These are phyloP conservation scores for Lasius platythorax DNA, from an alignment of 2,888 invertebrate species.

Conservation along the genomic window DNA sequence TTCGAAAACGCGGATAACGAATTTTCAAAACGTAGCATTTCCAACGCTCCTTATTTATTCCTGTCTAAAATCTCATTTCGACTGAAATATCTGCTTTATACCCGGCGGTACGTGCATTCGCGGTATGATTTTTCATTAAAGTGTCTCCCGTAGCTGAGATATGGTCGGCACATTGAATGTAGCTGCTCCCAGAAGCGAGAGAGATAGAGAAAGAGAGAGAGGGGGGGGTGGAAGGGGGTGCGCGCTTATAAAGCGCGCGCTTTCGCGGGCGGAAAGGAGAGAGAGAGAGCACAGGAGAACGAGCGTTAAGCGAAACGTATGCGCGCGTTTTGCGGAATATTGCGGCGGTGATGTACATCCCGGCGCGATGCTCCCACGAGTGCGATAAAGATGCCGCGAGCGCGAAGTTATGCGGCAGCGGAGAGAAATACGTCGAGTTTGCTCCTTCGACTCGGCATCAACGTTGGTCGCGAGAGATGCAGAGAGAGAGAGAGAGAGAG, in stretches of 20 bases:
- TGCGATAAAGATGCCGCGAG: slow-evolving; percentile 82
- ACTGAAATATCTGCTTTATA: slow-evolving; percentile 81
- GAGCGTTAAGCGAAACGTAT: slow-evolving; percentile 63
- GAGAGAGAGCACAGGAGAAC: slow-evolving; percentile 6
- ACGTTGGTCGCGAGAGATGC: background rate
- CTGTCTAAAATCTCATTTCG: slow-evolving; percentile 84
- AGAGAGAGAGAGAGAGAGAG: background rate
- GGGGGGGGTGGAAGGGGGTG: slow-evolving; percentile 19
- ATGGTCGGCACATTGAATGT: slow-evolving; percentile 85
- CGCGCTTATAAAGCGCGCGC: slow-evolving; percentile 45
- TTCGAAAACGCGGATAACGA: slow-evolving; percentile 13
- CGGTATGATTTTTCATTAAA: slow-evolving; percentile 86
- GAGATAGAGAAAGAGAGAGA: slow-evolving; percentile 49
- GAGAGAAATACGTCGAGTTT: slow-evolving; percentile 73
- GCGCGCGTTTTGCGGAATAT: slow-evolving; percentile 81
- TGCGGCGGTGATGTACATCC: slow-evolving; percentile 80
- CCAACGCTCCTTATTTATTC: slow-evolving; percentile 80
- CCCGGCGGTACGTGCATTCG: slow-evolving; percentile 79
- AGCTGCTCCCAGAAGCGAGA: slow-evolving; percentile 78
- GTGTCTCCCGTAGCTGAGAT: slow-evolving; percentile 84
- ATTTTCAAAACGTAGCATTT: slow-evolving; percentile 30
- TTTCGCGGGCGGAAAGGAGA: slow-evolving; percentile 45
- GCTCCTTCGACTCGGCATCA: slow-evolving; percentile 41
- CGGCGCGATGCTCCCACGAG: slow-evolving; percentile 81
- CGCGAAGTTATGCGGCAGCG: slow-evolving; percentile 73